Percentiles rank a stretch among this genome's conserved stretches.
These are phyloP conservation scores for Todiramphus chloris DNA, from an alignment of 2,113 vertebrate genomes.

Conservation along the genomic window DNA sequence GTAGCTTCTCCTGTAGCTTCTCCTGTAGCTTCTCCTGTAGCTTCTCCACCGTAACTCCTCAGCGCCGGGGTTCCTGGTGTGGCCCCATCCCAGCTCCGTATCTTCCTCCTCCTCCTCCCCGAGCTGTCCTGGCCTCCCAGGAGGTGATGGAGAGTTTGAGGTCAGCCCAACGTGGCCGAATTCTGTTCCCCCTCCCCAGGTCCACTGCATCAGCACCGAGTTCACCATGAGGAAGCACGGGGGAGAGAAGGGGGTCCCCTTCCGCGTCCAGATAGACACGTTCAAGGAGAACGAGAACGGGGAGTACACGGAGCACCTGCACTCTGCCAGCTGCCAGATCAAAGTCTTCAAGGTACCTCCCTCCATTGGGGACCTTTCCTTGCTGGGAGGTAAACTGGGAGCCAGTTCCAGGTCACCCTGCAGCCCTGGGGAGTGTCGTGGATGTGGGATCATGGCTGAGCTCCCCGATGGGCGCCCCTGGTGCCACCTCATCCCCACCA, in stretches of 20 bases:
- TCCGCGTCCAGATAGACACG: constrained; percentile 96
- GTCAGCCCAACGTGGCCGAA: fast-evolving
- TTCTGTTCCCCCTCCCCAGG: constrained; percentile 65
- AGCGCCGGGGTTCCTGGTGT: fast-evolving
- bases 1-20: no score
- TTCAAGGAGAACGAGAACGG: constrained; percentile 90
- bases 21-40: background rate
- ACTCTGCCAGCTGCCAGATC: constrained; percentile 98
- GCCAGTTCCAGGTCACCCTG: fast-evolving
- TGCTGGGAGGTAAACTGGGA: fast-evolving
- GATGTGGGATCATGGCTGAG: background rate
- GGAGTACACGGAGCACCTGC: constrained; percentile 96
- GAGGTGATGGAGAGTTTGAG: background rate
- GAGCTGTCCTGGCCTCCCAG: fast-evolving
- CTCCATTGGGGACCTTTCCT: no score
- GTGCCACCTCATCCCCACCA: background rate
- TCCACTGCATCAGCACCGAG: constrained; percentile 98
- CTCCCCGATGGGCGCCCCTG: background rate
- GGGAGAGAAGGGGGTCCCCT: constrained; percentile 96
- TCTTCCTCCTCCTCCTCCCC: fast-evolving
- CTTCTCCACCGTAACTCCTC: background rate
- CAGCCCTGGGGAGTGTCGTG: fast-evolving
- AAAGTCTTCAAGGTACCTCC: constrained; percentile 95
- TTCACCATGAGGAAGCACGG: constrained; percentile 98
- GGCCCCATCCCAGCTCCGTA: background rate